Conservation (phyloP, 2,113 vertebrate species). For the Mungos mungo region DNA sequence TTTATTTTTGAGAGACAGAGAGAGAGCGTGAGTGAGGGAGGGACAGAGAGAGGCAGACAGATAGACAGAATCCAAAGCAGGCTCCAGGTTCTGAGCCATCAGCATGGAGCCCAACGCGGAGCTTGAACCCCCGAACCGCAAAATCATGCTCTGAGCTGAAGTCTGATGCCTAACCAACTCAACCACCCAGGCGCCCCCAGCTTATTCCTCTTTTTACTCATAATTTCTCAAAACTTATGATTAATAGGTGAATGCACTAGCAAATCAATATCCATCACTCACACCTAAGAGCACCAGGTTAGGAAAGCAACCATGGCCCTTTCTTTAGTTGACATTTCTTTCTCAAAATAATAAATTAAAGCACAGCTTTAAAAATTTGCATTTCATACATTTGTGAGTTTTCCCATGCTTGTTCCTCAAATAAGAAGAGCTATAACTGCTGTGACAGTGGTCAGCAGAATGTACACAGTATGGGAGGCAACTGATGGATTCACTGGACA, state of each 20-base stretch:
- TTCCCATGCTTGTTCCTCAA: background rate
- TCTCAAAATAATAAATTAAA: slow-evolving; percentile 71
- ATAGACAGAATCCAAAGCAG: too few relatives aligned
- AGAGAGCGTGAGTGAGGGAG: too few relatives aligned
- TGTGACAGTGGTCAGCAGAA: background rate
- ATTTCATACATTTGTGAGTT: slow-evolving; percentile 4
- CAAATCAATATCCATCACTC: background rate
- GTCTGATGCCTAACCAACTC: too few relatives aligned
- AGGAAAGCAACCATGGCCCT: background rate
- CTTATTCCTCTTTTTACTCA: background rate
- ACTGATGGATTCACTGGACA: background rate
- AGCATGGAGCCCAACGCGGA: too few relatives aligned
- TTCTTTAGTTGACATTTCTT: slow-evolving; percentile 66
- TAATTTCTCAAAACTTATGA: slow-evolving; percentile 20
- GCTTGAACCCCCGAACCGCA: too few relatives aligned
- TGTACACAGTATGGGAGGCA: background rate
- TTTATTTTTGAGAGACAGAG: too few relatives aligned
- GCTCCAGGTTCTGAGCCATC: too few relatives aligned
- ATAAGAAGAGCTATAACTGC: background rate
- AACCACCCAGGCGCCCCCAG: background rate
- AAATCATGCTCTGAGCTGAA: too few relatives aligned
- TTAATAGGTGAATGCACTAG: background rate
- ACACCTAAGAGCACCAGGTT: background rate
- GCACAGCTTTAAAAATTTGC: background rate
- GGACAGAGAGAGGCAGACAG: too few relatives aligned